Base-by-base conservation (phyloP, 2,888 invertebrate species). In the Nymphalis polychloros region DNA sequence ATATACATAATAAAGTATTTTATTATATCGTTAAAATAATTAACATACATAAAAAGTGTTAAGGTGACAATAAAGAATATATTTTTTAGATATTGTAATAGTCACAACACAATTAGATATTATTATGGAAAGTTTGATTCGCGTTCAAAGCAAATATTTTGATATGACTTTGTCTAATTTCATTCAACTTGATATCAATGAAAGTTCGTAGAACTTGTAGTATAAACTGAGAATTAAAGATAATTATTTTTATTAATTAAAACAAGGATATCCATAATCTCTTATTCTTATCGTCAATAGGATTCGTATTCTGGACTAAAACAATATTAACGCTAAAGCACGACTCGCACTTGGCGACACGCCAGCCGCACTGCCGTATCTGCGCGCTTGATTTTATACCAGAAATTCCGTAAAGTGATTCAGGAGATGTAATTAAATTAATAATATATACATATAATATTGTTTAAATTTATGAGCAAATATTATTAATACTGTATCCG, bases 351-450 rank as follows among this genome's bases (percentile, higher is more conserved):
- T 68, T 82, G 81, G 82, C 81, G 41, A 46, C 8, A 8, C 65
- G 80, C 82, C 82, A 81, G 79, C 76, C 81, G 81, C 80, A 75
- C 70, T 75, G 75, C 75, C 71, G 73, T 68, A 81, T 73, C 79
- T 77, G 78, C 72, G 65, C 70, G 77, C 76, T 74, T 80, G 82
- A 82, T 82, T 79, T 81, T 79, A 80, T 80, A 81, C 64, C 66
- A 66, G 63, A 69, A 69, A 69, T 69, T 69, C 68, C 67, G 35
- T 61, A 66, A 63, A 66, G 50, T 70, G 49, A 27, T 59, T 59
- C 31, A 47, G 68, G 62, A 68, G 64, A 50, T 55, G 68, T 70
- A 70, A 72, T 68, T 73, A 66, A 72, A 62, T 71, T 69, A 66
- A 72, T 63, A 65, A 50, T 62, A 63, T 66, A 35, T 27, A 27